These are phyloP conservation scores for Eueides isabella DNA, from an alignment of 1,140 invertebrate genomes.

Conservation along the genomic window DNA sequence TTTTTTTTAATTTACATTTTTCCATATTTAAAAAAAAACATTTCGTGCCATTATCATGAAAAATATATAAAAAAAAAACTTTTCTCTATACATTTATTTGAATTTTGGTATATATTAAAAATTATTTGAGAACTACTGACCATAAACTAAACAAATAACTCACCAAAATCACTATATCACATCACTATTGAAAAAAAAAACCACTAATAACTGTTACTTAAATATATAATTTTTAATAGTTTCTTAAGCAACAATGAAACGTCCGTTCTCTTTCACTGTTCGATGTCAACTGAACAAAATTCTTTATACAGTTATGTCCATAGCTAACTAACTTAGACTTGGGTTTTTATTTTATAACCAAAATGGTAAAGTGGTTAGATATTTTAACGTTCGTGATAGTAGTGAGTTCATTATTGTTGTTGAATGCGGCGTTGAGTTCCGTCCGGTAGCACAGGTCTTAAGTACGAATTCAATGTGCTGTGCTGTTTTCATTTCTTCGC, in stretches of 20 bases:
- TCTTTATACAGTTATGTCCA: background rate
- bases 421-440: background rate
- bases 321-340: background rate
- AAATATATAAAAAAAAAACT: background rate
- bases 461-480: too few relatives aligned
- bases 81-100: too few relatives aligned
- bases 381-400: background rate
- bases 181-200: background rate
- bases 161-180: background rate
- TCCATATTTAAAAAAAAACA: too few relatives aligned
- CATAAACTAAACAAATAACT: background rate
- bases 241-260: background rate
- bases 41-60: too few relatives aligned
- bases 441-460: background rate
- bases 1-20: background rate
- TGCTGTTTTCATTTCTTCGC: too few relatives aligned
- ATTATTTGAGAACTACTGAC: background rate
- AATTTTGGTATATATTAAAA: background rate
- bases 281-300: slow-evolving; percentile 3
- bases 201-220: background rate
- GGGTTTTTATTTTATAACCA: background rate
- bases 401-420: background rate
- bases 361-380: background rate
- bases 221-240: background rate
- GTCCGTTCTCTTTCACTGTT: background rate